phyloP scores from a whole-genome alignment of 2,113 vertebrate genomes.

The Protobothrops mucrosquamatus region DNA sequence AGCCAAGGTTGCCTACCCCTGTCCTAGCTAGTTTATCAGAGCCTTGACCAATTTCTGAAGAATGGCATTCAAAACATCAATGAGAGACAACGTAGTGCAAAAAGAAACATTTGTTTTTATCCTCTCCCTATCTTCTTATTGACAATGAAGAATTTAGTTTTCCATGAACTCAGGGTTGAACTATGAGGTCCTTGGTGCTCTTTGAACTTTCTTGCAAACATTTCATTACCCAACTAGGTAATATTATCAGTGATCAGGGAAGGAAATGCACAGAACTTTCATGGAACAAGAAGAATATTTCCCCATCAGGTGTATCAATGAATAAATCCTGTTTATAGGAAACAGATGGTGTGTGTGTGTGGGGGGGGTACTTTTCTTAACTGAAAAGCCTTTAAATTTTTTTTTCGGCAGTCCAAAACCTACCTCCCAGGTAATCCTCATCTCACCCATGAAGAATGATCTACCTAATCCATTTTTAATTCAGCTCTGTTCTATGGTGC shows the following conservation, averaged over 20 bases:
- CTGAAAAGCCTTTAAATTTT: neutral
- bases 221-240: neutral
- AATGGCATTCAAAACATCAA: neutral
- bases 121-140: neutral
- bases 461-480: neutral
- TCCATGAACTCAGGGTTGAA: neutral
- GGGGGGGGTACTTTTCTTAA: neutral
- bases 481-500: neutral
- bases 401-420: neutral
- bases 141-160: neutral
- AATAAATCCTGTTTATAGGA: neutral
- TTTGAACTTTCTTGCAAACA: neutral
- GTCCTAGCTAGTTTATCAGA: neutral
- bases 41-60: neutral
- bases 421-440: neutral
- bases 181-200: too few relatives aligned
- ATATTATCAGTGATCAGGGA: neutral
- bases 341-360: neutral
- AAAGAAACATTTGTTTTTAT: neutral
- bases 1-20: too few relatives aligned
- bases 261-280: neutral
- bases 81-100: neutral
- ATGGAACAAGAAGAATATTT: neutral
- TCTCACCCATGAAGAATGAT: neutral
- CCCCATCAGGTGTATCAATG: neutral